Conservation (phyloP, 2,113 vertebrate genomes). For the Lophura nycthemera region DNA sequence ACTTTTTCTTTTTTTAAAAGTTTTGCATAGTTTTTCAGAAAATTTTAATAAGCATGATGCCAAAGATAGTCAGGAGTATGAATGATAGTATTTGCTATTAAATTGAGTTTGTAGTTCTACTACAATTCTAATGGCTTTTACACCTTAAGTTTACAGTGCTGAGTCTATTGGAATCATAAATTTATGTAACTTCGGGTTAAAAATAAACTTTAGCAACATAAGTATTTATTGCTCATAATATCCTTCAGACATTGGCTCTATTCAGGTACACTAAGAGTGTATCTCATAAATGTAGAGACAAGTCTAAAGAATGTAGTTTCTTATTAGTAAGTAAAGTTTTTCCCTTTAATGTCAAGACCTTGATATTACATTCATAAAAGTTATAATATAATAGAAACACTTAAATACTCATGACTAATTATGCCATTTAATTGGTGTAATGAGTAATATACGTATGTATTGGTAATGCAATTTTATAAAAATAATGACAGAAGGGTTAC, state of each 20-base stretch:
- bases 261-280: neutral
- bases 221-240: neutral
- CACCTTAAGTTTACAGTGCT: neutral
- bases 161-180: neutral
- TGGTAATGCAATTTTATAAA: neutral
- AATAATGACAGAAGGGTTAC: neutral
- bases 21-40: neutral
- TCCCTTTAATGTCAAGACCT: neutral
- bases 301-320: neutral
- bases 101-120: neutral
- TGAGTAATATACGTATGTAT: neutral
- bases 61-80: neutral
- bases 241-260: fast-evolving
- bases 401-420: neutral
- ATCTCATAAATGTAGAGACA: neutral
- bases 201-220: neutral
- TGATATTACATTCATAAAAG: neutral
- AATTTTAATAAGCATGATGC: neutral
- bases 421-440: neutral
- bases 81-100: neutral
- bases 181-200: neutral
- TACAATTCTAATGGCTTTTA: neutral
- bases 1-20: neutral
- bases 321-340: neutral
- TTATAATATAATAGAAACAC: neutral